These are phyloP conservation scores for Phortica okadai DNA, from an alignment of 2,888 invertebrate genomes.

Conservation along the genomic window DNA sequence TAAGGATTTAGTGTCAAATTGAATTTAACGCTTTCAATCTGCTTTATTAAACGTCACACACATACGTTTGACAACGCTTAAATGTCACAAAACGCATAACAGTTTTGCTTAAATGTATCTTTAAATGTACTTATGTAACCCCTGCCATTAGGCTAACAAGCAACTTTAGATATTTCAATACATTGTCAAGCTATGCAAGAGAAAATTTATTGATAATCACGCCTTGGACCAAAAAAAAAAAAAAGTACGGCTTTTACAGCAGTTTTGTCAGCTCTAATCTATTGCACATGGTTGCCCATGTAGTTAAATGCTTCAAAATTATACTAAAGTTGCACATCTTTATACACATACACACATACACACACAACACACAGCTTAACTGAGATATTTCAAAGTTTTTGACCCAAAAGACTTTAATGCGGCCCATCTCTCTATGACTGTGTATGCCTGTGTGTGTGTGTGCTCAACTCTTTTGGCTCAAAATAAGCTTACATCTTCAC, in stretches of 20 bases:
- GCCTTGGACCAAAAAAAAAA: background rate
- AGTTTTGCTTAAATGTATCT: too few relatives aligned
- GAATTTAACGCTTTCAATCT: slow-evolving; percentile 20
- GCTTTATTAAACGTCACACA: background rate
- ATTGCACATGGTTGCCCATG: background rate
- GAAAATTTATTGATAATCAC: background rate
- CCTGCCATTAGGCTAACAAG: too few relatives aligned
- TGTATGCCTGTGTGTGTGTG: background rate
- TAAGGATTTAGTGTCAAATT: slow-evolving; percentile 30
- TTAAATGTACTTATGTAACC: too few relatives aligned
- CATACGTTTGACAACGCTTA: background rate
- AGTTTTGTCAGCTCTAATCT: background rate
- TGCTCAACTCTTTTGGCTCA: background rate
- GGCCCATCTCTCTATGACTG: background rate
- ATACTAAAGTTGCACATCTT: slow-evolving; percentile 46
- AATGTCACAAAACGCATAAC: too few relatives aligned
- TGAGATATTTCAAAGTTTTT: slow-evolving; percentile 64
- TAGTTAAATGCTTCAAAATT: slow-evolving; percentile 20
- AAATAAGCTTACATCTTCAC: background rate
- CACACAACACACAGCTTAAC: slow-evolving; percentile 54
- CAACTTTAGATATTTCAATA: too few relatives aligned
- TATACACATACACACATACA: background rate
- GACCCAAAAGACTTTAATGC: slow-evolving; percentile 67
- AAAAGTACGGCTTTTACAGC: background rate
- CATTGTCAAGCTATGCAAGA: too few relatives aligned